Evolutionary conservation across 2,797 vertebrate genomes (phyloP).

Genomic region (Bufotes viridis): DNA sequence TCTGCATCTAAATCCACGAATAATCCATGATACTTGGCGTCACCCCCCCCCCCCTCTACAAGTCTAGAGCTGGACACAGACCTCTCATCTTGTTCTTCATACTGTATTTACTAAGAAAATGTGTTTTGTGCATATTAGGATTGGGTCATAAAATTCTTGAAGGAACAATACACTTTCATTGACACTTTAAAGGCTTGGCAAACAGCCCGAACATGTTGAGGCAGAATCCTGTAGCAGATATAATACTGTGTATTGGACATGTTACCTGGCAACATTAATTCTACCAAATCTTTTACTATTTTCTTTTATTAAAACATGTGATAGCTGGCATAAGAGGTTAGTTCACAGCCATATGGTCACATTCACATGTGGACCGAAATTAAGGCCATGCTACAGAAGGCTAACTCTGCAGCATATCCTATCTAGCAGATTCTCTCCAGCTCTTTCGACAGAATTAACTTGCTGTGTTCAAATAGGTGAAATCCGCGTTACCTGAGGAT

Average conservation of each 20-base stretch:
- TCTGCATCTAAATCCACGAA: not conserved
- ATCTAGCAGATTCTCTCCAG: not conserved
- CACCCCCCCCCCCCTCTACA: not conserved
- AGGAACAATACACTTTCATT: not conserved
- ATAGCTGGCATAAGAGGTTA: not conserved
- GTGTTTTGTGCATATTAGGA: not conserved
- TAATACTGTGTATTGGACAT: constrained; percentile 23
- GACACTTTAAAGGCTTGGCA: not conserved
- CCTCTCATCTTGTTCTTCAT: not conserved
- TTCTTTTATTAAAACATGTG: not conserved
- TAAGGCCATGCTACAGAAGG: not conserved
- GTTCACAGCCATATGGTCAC: not conserved
- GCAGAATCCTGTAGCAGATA: not conserved
- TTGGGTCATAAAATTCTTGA: not conserved
- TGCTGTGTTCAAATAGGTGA: no score
- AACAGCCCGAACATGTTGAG: constrained; percentile 12
- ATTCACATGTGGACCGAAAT: not conserved
- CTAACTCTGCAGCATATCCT: no score
- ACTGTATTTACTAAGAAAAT: not conserved
- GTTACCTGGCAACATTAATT: constrained; percentile 54
- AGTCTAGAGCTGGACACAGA: not conserved
- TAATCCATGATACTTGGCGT: not conserved
- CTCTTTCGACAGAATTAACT: no score
- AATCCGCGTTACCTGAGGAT: no score
- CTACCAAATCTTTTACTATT: constrained; percentile 31